Conservation (phyloP, 2,113 vertebrate species). For the Dipodomys merriami region DNA sequence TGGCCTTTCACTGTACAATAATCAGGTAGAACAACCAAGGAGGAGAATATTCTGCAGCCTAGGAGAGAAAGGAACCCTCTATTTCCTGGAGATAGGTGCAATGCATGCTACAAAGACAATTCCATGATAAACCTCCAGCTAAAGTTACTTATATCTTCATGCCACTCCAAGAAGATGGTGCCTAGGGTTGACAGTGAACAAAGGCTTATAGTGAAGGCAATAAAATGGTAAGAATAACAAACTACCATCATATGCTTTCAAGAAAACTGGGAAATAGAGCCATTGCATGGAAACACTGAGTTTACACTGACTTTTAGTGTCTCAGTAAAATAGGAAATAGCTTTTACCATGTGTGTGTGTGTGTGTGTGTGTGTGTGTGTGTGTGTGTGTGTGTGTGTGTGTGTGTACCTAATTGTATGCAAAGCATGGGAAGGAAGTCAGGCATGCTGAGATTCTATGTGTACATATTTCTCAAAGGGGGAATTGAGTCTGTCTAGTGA, state of each 20-base stretch:
- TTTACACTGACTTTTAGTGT: not conserved
- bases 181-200: not conserved
- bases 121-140: not conserved
- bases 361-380: too few species aligned
- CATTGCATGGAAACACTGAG: not conserved
- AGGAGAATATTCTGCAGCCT: not conserved
- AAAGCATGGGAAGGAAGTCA: conserved; percentile 35
- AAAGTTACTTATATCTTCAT: not conserved
- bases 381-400: too few species aligned
- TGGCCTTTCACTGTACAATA: not conserved
- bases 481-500: not conserved
- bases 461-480: not conserved
- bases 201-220: not conserved
- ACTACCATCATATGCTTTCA: not conserved
- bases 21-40: not conserved
- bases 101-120: not conserved
- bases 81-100: not conserved
- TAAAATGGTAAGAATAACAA: not conserved
- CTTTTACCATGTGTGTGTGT: not conserved
- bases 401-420: not conserved
- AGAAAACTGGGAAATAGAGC: not conserved
- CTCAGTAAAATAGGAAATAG: conserved; percentile 27
- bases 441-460: not conserved
- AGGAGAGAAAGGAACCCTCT: not conserved
- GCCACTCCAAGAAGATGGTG: not conserved